These are phyloP conservation scores for Euschistus heros DNA, from an alignment of 1,140 invertebrate genomes.

Conservation along the genomic window DNA sequence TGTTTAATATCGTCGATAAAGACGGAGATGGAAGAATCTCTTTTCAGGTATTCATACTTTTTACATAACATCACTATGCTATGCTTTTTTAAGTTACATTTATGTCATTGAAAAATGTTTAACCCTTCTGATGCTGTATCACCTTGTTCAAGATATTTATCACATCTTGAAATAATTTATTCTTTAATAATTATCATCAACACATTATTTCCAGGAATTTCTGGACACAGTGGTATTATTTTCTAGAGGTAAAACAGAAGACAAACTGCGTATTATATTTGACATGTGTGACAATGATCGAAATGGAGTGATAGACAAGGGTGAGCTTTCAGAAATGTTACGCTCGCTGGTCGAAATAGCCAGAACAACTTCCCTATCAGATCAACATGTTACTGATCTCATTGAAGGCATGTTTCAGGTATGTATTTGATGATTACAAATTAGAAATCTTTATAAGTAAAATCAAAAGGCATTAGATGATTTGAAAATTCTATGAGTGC, in stretches of 20 bases:
- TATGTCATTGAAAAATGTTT: neutral
- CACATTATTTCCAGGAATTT: conserved; percentile 59
- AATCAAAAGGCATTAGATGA: neutral
- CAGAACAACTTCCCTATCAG: conserved; percentile 75
- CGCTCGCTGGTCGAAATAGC: conserved; percentile 91
- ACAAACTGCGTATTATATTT: conserved; percentile 93
- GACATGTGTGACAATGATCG: conserved; percentile 98
- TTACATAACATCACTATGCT: neutral
- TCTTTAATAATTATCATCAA: neutral
- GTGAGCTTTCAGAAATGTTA: conserved; percentile 87
- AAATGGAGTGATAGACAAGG: conserved; percentile 90
- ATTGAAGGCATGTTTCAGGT: conserved; percentile 91
- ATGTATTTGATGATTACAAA: conserved; percentile 6
- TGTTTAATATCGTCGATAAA: conserved; percentile 98
- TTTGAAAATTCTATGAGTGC: neutral
- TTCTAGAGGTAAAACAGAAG: conserved; percentile 83
- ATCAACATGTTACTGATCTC: conserved; percentile 80
- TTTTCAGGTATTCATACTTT: conserved; percentile 55
- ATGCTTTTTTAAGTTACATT: neutral
- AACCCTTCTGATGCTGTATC: neutral
- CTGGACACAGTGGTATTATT: conserved; percentile 89
- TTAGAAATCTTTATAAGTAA: too few species aligned
- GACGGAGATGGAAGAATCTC: conserved; percentile 91
- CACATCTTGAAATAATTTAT: too few species aligned
- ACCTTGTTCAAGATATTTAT: too few species aligned